A percentile compares a stretch with the other conserved stretches of the same genome.
Evolutionary conservation across 2,888 invertebrate species (phyloP).

Genomic region (Lobophora halterata): DNA sequence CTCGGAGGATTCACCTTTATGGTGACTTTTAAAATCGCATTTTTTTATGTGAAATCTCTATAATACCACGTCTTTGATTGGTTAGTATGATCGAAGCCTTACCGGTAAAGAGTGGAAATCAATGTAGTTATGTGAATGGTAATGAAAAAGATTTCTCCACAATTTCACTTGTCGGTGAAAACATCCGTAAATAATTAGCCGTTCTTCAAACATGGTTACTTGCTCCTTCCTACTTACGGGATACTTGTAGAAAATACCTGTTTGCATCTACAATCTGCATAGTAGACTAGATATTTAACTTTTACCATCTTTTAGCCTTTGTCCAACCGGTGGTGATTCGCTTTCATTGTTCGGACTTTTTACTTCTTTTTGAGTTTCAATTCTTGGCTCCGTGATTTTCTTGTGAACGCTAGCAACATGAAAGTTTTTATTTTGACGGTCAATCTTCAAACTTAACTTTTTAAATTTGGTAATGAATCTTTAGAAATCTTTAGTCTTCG

Average conservation of each 20-base stretch:
- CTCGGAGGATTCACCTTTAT: too few relatives aligned
- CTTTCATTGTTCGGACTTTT: slow-evolving; percentile 20
- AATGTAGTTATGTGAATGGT: slow-evolving; percentile 20
- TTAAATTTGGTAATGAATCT: too few relatives aligned
- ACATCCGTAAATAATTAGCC: slow-evolving; percentile 14
- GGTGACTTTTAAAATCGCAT: too few relatives aligned
- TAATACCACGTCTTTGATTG: too few relatives aligned
- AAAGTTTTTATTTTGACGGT: background rate
- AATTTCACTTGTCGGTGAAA: slow-evolving; percentile 28
- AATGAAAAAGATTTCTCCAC: slow-evolving; percentile 25
- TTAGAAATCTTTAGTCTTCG: too few relatives aligned
- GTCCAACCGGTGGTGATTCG: slow-evolving; percentile 12
- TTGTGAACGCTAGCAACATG: background rate
- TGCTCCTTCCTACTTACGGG: slow-evolving; percentile 8
- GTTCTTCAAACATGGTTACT: slow-evolving; percentile 15
- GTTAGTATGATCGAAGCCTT: slow-evolving; percentile 7
- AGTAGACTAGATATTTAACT: slow-evolving; percentile 26
- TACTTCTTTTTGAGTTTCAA: background rate
- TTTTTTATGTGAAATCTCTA: too few relatives aligned
- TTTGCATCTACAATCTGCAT: slow-evolving; percentile 27
- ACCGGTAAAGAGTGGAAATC: slow-evolving; percentile 9
- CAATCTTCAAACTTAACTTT: background rate
- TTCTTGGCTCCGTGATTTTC: background rate
- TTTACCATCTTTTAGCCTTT: slow-evolving; percentile 24
- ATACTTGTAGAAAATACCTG: slow-evolving; percentile 18